Base-by-base conservation (phyloP, 2,797 vertebrate species). In the Arvicola amphibius region DNA sequence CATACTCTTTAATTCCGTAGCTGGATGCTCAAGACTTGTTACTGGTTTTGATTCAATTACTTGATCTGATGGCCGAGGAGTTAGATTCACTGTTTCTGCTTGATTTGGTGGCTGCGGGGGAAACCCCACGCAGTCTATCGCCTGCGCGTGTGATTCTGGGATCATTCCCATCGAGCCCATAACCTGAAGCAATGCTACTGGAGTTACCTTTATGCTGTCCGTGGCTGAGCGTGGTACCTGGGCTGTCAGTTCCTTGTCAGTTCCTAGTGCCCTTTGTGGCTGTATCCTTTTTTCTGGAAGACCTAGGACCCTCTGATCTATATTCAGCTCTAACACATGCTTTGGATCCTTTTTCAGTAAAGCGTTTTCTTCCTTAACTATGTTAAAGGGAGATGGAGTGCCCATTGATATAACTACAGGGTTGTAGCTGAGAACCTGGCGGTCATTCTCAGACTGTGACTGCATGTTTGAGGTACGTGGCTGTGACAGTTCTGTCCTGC, bases 161-260 rank as follows among this genome's bases (percentile, higher is more conserved):
- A 90, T 96, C 48, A 97, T 53, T 80, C 96, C 96, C 96, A 96
- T 98, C 88, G 77, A 93, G 88, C 86, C 48, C 84, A 96, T 96
- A 40, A 93, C 96, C 83, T 95, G 94, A 86, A 94, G 73, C 77
- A 96, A 69, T 84, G 96, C 93, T 90, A 92, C 0, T 46, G 95
- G 96, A 77, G 97, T 98, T 81, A 98, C 25, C 61, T 94, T 97
- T 85, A 93, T 88, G 6, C 77, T 94, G 2, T 95, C 96, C 92
- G 61, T 80, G 61, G 53, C 78, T 95, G 92, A 95, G 81, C 89
- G 56, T 67, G 92, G 65, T 94, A 78, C 37, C 23, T 14, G 80
- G 89, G 94, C 65, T 8, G 91, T 94, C 76, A 91, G 65, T 25
- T 95, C 77, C 83, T 94, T 29, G 32, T 95, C 74, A 81, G 88